Evolutionary conservation across 92 coral and sea anemone species (phyloP), one percentile per base, ranked within the genome.

Genomic region (Phenganax marumi): DNA sequence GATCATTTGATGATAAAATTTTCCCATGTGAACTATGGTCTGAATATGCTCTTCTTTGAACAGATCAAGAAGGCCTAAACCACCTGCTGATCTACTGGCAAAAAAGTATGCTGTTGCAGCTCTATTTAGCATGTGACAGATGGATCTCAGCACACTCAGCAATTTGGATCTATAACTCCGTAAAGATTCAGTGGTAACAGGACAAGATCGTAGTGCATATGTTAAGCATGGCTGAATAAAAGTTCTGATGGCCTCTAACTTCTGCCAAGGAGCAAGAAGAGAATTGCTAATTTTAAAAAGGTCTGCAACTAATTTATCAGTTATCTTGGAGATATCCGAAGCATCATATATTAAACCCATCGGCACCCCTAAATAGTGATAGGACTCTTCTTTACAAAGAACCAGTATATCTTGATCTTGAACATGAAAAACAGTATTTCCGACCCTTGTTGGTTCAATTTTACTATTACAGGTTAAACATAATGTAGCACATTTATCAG

Each of bases 181-280:
- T 26, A 39, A 26, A 23, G 75, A 21, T 19, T 0, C 69, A 62
- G 26, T 52, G 70, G 10, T 18, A 18, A 24, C 66, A 39, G 60
- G 68, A 50, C 0, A 21, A 39, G 81, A 33, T 12, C 66, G 66
- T 17, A 76, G 68, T 39, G 81, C 81, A 76, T 76, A 76, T 21
- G 83, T 78, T 6, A 78, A n/a, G 0, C 70, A 62, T 8, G 83
- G 83, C 46, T 78, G 83, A 14, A 78, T 56, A 55, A 78, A 78
- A 26, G 83, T 78, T 18, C 83, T 70, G 72, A 78, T 78, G 49
- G 83, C 83, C 24, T 78, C 82, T 39, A 77, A 70, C 39, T 77
- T 77, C 82, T 77, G 82, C 82, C 82, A 77, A 26, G 82, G 82
- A 12, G 82, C 82, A 22, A 77, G 82, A 49, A 58, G 73, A 25